Evolutionary conservation across 2,797 vertebrate species (phyloP).

Genomic region (Mergus octosetaceus): DNA sequence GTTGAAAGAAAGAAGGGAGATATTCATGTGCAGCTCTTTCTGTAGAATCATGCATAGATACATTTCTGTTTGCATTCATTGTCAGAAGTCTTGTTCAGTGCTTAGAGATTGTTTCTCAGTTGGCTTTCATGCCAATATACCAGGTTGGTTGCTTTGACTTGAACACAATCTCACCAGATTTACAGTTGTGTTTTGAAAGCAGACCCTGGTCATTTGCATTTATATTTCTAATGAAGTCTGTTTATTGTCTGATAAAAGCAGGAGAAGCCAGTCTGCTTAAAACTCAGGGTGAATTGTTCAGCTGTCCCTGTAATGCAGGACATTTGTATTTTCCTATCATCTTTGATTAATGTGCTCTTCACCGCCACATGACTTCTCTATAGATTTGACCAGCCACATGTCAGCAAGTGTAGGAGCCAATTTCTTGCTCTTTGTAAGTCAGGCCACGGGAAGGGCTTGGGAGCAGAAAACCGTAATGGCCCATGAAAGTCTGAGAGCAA

Average conservation of each 20-base stretch:
- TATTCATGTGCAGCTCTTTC: background rate
- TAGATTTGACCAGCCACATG: conserved; percentile 39
- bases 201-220: background rate
- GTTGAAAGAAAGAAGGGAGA: background rate
- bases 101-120: background rate
- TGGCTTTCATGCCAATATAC: background rate
- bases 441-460: conserved; percentile 43
- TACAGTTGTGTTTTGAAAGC: background rate
- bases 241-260: conserved; percentile 30
- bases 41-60: background rate
- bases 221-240: conserved; percentile 26
- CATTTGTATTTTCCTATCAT: background rate
- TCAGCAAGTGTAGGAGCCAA: conserved; percentile 32
- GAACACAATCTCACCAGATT: background rate
- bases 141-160: background rate
- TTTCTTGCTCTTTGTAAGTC: conserved; percentile 68
- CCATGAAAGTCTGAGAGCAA: conserved; percentile 75
- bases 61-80: background rate
- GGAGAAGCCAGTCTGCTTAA: background rate
- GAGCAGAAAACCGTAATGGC: conserved; percentile 67
- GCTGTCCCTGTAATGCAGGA: background rate
- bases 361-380: conserved; percentile 37
- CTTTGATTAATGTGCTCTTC: conserved; percentile 69
- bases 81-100: background rate
- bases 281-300: background rate